Evolutionary conservation across 2,797 vertebrate species (phyloP).

Genomic region (Cetoscarus ocellatus): DNA sequence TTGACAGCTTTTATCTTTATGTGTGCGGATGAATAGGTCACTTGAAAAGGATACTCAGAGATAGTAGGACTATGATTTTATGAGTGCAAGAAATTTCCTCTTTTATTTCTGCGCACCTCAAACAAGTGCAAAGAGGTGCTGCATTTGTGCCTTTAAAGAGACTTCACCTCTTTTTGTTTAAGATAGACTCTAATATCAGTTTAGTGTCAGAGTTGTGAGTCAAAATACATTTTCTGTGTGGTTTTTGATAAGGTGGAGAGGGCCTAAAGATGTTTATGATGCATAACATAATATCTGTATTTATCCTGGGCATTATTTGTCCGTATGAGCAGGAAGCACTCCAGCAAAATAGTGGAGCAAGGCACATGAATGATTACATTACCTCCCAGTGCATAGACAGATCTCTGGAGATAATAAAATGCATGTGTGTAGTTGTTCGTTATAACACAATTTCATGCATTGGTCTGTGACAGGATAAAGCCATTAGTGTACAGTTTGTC

Average conservation of each 20-base stretch:
- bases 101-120: slow-evolving; percentile 30
- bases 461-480: slow-evolving; percentile 52
- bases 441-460: slow-evolving; percentile 46
- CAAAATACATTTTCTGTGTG: slow-evolving; percentile 56
- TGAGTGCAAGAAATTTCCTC: slow-evolving; percentile 25
- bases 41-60: slow-evolving; percentile 44
- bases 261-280: slow-evolving; percentile 68
- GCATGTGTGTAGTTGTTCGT: slow-evolving; percentile 36
- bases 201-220: slow-evolving; percentile 55
- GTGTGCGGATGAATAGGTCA: slow-evolving; percentile 29
- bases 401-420: slow-evolving; percentile 67
- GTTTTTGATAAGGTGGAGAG: slow-evolving; percentile 50
- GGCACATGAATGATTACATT: slow-evolving; percentile 49
- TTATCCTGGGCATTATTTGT: slow-evolving; percentile 64
- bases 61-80: slow-evolving; percentile 31
- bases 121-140: slow-evolving; percentile 17
- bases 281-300: slow-evolving; percentile 75
- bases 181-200: slow-evolving; percentile 42
- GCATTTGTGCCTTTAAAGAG: slow-evolving; percentile 34
- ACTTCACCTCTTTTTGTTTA: slow-evolving; percentile 15
- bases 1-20: slow-evolving; percentile 55
- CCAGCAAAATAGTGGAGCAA: slow-evolving; percentile 27
- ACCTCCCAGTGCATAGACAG: slow-evolving; percentile 35
- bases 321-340: slow-evolving; percentile 62
- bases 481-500: slow-evolving; percentile 50